phyloP scores from a whole-genome alignment of 1,140 invertebrate species.

The Ceratoteleas bidentatus region DNA sequence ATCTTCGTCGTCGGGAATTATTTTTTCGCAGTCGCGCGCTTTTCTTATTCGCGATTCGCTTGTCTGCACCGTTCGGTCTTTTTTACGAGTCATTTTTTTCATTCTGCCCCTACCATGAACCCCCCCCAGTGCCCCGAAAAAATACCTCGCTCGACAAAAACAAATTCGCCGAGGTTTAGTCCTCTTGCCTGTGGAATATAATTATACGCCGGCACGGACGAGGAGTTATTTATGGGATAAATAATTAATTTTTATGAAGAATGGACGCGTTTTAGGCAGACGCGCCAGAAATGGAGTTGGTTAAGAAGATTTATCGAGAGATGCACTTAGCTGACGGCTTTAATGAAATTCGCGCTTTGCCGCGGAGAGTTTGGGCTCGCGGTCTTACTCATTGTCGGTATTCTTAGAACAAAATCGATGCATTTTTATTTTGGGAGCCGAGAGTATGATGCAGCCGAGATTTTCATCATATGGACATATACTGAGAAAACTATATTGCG shows the following conservation, averaged over 20 bases:
- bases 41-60: conserved; percentile 21
- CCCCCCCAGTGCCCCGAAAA: too few species aligned
- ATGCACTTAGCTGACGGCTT: conserved; percentile 42
- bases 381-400: not conserved
- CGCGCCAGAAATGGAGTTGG: conserved; percentile 47
- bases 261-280: conserved; percentile 45
- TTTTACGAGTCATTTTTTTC: conserved; percentile 6
- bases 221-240: conserved; percentile 55
- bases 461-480: too few species aligned
- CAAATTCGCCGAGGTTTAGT: conserved; percentile 20
- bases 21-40: conserved; percentile 6
- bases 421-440: too few species aligned
- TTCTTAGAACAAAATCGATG: not conserved
- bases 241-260: conserved; percentile 64
- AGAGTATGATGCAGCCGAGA: too few species aligned
- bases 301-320: conserved; percentile 56
- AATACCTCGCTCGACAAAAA: conserved; percentile 15
- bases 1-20: conserved; percentile 13
- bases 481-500: too few species aligned
- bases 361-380: not conserved
- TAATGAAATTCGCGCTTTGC: conserved; percentile 48
- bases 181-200: conserved; percentile 14
- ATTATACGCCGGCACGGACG: conserved; percentile 33
- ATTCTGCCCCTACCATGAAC: too few species aligned
- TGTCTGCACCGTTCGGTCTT: not conserved